These are phyloP conservation scores for Polyploca ridens DNA, from an alignment of 2,888 invertebrate genomes.

Conservation along the genomic window DNA sequence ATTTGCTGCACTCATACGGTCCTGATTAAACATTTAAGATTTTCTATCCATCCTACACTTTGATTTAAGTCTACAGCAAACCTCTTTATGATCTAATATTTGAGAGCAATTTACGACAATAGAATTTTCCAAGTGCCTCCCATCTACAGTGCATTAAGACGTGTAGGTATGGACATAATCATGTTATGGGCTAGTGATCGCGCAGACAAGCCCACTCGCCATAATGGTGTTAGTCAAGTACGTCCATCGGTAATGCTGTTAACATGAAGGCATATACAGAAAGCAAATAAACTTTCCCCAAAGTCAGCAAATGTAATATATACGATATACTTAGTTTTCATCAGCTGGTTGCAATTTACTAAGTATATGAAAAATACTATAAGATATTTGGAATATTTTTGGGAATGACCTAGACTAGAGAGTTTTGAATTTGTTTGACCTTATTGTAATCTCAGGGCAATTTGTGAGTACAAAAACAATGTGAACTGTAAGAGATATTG, in stretches of 20 bases:
- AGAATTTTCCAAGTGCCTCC: neutral
- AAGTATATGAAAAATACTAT: neutral
- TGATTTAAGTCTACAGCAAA: neutral
- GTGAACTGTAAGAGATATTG: no score
- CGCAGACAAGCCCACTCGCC: slow-evolving; percentile 1
- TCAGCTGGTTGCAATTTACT: neutral
- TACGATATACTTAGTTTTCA: no score
- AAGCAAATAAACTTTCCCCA: neutral
- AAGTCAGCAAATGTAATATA: no score
- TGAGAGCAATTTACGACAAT: neutral
- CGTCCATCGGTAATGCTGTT: slow-evolving; percentile 5
- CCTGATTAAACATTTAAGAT: no score
- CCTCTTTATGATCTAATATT: neutral
- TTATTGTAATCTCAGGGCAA: no score
- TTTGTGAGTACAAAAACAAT: no score
- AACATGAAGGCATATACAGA: neutral
- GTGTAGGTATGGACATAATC: slow-evolving; percentile 7
- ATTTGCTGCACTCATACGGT: neutral
- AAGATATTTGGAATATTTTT: no score
- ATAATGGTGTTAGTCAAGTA: slow-evolving; percentile 6
- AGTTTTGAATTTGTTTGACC: no score
- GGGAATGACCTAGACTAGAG: no score
- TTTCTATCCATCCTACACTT: no score
- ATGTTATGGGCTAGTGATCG: slow-evolving; percentile 6
- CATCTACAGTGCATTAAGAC: neutral